Percentiles rank a stretch among this genome's conserved stretches.
These are phyloP conservation scores for Crotalus viridis DNA, from an alignment of 2,113 vertebrate genomes.

Conservation along the genomic window DNA sequence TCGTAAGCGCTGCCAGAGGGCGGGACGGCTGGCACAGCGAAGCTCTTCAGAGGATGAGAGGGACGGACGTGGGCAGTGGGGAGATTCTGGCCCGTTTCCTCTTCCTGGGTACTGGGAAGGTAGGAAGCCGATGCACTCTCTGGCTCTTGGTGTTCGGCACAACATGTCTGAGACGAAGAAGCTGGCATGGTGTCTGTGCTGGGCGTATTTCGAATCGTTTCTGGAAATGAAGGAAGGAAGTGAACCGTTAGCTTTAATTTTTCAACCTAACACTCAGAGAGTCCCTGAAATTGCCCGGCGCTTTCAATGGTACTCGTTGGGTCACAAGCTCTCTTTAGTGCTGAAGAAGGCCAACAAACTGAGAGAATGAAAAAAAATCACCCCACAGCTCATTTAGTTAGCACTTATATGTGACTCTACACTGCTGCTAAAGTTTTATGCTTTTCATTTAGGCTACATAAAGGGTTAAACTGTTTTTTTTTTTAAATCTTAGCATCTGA, in stretches of 20 bases:
- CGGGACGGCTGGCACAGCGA: slow-evolving; percentile 86
- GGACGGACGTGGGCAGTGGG: slow-evolving; percentile 86
- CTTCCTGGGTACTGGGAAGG: slow-evolving; percentile 83
- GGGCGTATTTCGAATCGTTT: slow-evolving; percentile 92
- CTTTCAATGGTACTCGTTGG: background rate
- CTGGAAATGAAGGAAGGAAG: slow-evolving; percentile 63
- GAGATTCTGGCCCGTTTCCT: slow-evolving; percentile 83
- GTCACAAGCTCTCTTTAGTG: background rate
- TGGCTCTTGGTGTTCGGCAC: slow-evolving; percentile 83
- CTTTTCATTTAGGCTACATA: background rate
- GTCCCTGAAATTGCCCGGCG: background rate
- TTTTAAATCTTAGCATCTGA: background rate
- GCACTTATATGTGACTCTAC: background rate
- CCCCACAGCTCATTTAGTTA: background rate
- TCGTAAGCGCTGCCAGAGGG: slow-evolving; percentile 76
- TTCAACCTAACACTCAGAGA: background rate
- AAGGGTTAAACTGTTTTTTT: background rate
- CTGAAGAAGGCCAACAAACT: background rate
- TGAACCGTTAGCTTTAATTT: background rate
- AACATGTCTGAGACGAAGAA: slow-evolving; percentile 79
- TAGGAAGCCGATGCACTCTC: slow-evolving; percentile 80
- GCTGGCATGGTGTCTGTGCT: slow-evolving; percentile 87
- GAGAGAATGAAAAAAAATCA: background rate
- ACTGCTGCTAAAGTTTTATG: background rate
- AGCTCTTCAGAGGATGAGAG: slow-evolving; percentile 94